Percentiles rank a stretch among this genome's conserved stretches.
Evolutionary conservation across 2,888 invertebrate genomes (phyloP).

Genomic region (Amaurobius ferox): DNA sequence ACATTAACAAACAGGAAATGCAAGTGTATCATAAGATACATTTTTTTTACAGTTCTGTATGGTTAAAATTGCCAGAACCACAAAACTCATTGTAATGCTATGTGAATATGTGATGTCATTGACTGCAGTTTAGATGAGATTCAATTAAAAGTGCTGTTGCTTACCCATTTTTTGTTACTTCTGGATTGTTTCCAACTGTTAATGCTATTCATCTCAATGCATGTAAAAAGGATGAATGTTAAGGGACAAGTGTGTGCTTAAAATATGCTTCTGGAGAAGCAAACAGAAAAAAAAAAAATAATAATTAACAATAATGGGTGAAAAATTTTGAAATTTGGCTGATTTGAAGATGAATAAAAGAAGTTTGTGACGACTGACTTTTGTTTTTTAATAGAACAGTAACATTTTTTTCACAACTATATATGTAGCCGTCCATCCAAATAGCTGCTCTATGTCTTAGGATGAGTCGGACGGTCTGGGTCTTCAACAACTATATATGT

Average conservation of each 20-base stretch:
- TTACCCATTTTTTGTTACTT: not conserved
- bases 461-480: too few relatives aligned
- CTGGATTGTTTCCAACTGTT: conserved; percentile 25
- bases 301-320: not conserved
- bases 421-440: too few relatives aligned
- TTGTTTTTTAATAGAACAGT: not conserved
- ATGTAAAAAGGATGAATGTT: conserved; percentile 34
- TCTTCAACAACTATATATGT: too few relatives aligned
- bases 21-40: too few relatives aligned
- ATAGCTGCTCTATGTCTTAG: too few relatives aligned
- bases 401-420: too few relatives aligned
- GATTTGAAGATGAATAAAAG: conserved; percentile 48
- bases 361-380: conserved; percentile 36
- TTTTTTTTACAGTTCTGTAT: not conserved
- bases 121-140: conserved; percentile 9
- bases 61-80: conserved; percentile 1
- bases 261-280: not conserved
- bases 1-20: too few relatives aligned
- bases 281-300: not conserved
- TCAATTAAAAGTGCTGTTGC: not conserved
- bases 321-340: conserved; percentile 18
- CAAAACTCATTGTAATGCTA: conserved; percentile 9
- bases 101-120: conserved; percentile 12
- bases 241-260: not conserved
- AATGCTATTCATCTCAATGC: conserved; percentile 45